Evolutionary conservation across 2,113 vertebrate species (phyloP).

Genomic region (Nematolebias whitei): DNA sequence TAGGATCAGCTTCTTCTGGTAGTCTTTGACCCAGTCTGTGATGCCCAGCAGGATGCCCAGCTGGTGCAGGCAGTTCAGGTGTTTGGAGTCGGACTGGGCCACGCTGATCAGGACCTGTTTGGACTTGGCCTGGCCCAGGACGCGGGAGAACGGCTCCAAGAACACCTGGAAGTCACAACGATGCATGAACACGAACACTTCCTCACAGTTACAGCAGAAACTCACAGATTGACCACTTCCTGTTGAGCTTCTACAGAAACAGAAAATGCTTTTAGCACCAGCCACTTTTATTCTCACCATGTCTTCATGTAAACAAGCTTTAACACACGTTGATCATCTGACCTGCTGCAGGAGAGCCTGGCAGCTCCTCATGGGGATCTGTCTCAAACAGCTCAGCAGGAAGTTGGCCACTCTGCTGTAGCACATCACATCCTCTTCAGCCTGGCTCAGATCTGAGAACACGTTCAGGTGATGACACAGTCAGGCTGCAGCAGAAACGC

Average conservation of each 20-base stretch:
- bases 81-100: conserved; percentile 61
- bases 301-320: neutral
- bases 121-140: conserved; percentile 79
- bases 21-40: conserved; percentile 81
- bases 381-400: conserved; percentile 75
- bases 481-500: neutral
- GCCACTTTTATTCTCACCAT: neutral
- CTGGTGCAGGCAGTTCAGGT: conserved; percentile 79
- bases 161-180: conserved; percentile 73
- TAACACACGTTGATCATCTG: neutral
- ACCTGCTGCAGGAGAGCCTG: conserved; percentile 79
- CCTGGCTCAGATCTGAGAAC: conserved; percentile 59
- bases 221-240: too few species aligned
- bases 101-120: conserved; percentile 73
- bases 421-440: conserved; percentile 67
- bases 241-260: too few species aligned
- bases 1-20: conserved; percentile 70
- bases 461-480: neutral
- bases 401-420: conserved; percentile 72
- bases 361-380: conserved; percentile 77
- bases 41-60: conserved; percentile 80
- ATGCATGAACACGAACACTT: neutral
- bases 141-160: conserved; percentile 79
- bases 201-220: neutral
- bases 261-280: neutral